Base-by-base conservation (phyloP, 2,113 vertebrate species). In the Axis porcinus region DNA sequence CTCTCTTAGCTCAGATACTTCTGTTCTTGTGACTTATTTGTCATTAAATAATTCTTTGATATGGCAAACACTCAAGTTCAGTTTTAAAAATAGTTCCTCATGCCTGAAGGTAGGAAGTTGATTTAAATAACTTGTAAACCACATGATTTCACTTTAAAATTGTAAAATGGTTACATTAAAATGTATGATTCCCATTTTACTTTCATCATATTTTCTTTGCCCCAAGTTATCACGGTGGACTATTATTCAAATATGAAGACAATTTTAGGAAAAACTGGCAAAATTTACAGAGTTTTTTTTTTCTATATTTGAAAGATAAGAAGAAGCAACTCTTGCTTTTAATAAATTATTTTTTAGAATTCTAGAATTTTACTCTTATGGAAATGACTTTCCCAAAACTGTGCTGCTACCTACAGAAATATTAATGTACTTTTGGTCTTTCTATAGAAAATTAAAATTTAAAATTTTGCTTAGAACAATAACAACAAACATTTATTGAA, bases 61-160 rank as follows among this genome's bases (percentile, higher is more conserved):
- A 89, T 67, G 64, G 47, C 30, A 79, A 91, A 90, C 5, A 82
- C 2, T 92, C 54, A 94, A 67, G 25, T 83, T 96, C 15, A 78
- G 30, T 93, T 86, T 96, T 86, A 91, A 89, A 96, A 87, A 93
- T 36, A 64, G 74, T 86, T 97, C 43, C 10, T 97, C 36, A 19
- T 74, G 33, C 30, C 87, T 57, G 8, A 95, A 97, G 27, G 36
- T 1, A 89, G 14, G 36, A 81, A 85, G 64, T 89, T 3, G 23
- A 74, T 86, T 92, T 90, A 97, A 97, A 87, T 93, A 25, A 19
- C 28, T 94, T 95, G 36, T 67, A 95, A 40, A 89, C 82, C 8
- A n/a, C 67, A 85, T 55, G 30, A 83, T 78, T 96, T 95, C 15
- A 90, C 50, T 90, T 90, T 79, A 89, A 95, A 89, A 86, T 43